Conservation (phyloP, 2,888 invertebrate genomes). For the Lithosia quadra region DNA sequence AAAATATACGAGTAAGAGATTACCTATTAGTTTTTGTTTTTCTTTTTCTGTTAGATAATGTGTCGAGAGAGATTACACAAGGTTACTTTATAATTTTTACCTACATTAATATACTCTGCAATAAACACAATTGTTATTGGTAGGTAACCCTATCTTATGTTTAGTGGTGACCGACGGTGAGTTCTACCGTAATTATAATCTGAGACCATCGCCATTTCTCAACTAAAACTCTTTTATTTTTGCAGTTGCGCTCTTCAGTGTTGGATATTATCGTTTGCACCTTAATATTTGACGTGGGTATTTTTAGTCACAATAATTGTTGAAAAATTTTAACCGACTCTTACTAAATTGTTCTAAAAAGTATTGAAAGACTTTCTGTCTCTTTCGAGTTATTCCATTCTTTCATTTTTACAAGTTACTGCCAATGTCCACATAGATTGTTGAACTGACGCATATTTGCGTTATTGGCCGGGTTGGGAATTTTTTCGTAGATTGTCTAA, state of each 20-base stretch:
- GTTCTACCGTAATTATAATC: conserved; percentile 78
- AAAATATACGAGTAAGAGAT: no score
- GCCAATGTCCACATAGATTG: no score
- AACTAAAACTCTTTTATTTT: conserved; percentile 54
- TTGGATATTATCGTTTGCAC: conserved; percentile 34
- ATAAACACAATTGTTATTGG: not conserved
- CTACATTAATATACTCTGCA: not conserved
- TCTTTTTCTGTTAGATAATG: no score
- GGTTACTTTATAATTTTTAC: no score
- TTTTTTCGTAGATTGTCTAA: no score
- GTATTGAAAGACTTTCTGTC: not conserved
- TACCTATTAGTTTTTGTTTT: no score
- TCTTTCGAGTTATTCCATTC: not conserved
- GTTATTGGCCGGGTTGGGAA: no score
- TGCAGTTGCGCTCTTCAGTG: conserved; percentile 42
- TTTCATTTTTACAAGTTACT: no score
- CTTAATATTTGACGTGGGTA: conserved; percentile 26
- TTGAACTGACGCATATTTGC: no score
- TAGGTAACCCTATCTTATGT: conserved; percentile 57
- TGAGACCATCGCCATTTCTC: conserved; percentile 76
- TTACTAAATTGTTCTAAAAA: not conserved
- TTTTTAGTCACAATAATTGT: not conserved
- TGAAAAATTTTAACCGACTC: not conserved
- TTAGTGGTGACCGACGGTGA: conserved; percentile 79
- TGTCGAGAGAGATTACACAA: no score